Evolutionary conservation across 2,797 vertebrate species (phyloP).

Genomic region (Neopelma chrysocephalum): DNA sequence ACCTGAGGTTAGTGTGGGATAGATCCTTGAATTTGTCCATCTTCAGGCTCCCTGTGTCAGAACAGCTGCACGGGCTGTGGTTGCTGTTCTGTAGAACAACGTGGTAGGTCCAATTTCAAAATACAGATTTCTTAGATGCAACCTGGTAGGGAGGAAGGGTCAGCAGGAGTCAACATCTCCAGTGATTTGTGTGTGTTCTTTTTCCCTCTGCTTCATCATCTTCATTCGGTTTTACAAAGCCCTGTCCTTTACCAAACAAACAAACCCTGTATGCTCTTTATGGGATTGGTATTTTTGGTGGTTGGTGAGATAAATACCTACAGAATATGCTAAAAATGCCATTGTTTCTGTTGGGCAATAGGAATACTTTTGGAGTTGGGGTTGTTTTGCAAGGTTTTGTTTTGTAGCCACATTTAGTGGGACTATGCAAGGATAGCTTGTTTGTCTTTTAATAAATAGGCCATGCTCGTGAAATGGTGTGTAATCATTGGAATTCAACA

Average conservation of each 20-base stretch:
- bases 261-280: not conserved
- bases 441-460: not conserved
- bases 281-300: not conserved
- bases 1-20: not conserved
- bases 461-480: not conserved
- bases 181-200: not conserved
- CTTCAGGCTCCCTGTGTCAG: not conserved
- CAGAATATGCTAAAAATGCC: not conserved
- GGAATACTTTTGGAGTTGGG: not conserved
- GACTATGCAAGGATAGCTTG: not conserved
- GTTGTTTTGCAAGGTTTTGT: not conserved
- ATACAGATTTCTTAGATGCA: not conserved
- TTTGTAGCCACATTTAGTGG: not conserved
- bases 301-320: not conserved
- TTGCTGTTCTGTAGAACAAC: fast-evolving
- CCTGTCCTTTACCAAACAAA: not conserved
- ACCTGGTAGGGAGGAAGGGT: not conserved
- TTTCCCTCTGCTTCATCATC: not conserved
- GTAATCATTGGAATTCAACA: not conserved
- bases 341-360: not conserved
- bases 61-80: not conserved
- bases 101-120: not conserved
- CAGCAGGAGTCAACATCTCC: not conserved
- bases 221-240: not conserved
- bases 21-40: fast-evolving